Base-by-base conservation (phyloP, 2,888 invertebrate genomes). In the Autographa pulchrina region DNA sequence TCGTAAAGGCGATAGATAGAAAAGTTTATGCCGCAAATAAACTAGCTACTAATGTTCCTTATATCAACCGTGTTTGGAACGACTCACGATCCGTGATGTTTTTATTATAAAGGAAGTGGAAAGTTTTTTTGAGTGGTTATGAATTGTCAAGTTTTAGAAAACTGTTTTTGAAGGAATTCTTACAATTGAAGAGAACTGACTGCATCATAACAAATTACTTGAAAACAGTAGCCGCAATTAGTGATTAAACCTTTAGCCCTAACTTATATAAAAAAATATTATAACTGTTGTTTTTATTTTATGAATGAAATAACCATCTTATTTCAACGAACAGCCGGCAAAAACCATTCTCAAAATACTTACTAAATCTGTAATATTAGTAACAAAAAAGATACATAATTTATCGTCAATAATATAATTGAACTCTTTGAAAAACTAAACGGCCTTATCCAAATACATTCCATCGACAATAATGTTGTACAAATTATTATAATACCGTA, bases 71-170 rank as follows among this genome's bases (percentile, higher is more conserved):
- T 56, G 61, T 71, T 25, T 63, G 59, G 41, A 56, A 59, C 31
- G 14, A 9, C 25, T 48, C 67, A 62, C 65, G 77, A 65, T 67
- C 74, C 59, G 25, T 32, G 32, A 60, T 18, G 64, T 70, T 67
- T 68, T 68, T 58, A 71, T 72, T 77, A 62, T 70, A 70, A 72
- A 52, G 54, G 60, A 78, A 73, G 72, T 68, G 60, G 60, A 54
- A 69, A 66, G 75, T 20, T 63, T 68, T 25, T 60, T 56, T 2
- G 54, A 25, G 54, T 56, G 54, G 25, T 25, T 25, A 25, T 56
- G 25, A 25, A 56, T 56, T 2, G 25, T 56, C 5, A 25, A 20
- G 48, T n/a, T 48, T n/a, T n/a, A n/a, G n/a, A 48, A 43, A 43
- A 0, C 14, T 48, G 7, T 48, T 48, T n/a, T 16, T 48, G 48